These are phyloP conservation scores for Acipenser transmontanus DNA, from an alignment of 2,797 vertebrate species.

Conservation along the genomic window DNA sequence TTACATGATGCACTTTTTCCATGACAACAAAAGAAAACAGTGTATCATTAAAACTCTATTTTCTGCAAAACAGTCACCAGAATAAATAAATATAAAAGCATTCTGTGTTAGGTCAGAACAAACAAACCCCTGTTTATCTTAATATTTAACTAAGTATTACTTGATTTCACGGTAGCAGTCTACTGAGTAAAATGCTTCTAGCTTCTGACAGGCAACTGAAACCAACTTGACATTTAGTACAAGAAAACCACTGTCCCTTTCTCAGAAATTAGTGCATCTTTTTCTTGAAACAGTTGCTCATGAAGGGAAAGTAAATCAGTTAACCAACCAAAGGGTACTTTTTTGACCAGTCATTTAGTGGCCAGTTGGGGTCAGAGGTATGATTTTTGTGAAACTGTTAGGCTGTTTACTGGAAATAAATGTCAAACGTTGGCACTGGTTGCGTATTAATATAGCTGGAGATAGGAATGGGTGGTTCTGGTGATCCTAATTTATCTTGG, in stretches of 20 bases:
- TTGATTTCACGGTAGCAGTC: background rate
- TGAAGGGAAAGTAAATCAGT: background rate
- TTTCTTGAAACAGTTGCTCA: background rate
- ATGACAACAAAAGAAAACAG: no score
- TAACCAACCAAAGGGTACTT: slow-evolving; percentile 9
- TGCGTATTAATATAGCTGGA: no score
- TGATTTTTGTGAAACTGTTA: background rate
- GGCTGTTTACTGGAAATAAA: slow-evolving; percentile 8
- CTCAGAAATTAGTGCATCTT: slow-evolving; percentile 13
- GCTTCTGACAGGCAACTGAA: background rate
- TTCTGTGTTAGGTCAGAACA: no score
- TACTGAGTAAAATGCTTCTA: background rate
- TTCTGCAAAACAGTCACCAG: no score
- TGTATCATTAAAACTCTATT: no score
- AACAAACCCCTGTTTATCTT: no score
- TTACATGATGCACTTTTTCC: no score
- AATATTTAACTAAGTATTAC: no score
- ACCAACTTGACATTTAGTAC: slow-evolving; percentile 15
- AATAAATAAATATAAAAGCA: no score
- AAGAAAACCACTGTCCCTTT: slow-evolving; percentile 16
- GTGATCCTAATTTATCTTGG: no score
- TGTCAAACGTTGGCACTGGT: background rate
- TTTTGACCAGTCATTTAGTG: slow-evolving; percentile 15
- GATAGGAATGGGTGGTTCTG: no score
- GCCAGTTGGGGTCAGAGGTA: background rate